Conservation (phyloP, 1,140 invertebrate species). For the Halesus radiatus region DNA sequence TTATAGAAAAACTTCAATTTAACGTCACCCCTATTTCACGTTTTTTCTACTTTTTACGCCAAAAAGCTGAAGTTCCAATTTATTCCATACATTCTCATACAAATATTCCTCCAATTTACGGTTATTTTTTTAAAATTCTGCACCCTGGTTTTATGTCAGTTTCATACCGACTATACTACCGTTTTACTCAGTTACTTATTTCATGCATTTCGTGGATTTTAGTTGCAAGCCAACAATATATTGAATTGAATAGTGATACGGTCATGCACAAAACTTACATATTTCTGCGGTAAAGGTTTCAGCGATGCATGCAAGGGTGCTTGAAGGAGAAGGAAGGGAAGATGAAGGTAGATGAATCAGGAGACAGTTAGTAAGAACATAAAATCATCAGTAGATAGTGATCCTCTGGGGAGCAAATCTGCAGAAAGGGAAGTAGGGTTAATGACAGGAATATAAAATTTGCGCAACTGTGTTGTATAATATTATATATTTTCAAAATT, state of each 20-base stretch:
- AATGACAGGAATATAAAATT: conserved; percentile 2
- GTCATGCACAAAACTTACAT: conserved; percentile 41
- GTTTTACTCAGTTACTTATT: too few relatives aligned
- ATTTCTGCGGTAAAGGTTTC: conserved; percentile 3
- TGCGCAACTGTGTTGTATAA: conserved; percentile 14
- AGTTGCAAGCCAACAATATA: too few relatives aligned
- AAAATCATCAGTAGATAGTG: conserved; percentile 64
- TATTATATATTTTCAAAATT: conserved; percentile 13
- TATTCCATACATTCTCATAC: too few relatives aligned
- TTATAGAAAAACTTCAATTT: too few relatives aligned
- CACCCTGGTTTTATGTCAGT: too few relatives aligned
- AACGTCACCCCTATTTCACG: too few relatives aligned
- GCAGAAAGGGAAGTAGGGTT: conserved; percentile 57
- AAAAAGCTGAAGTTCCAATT: too few relatives aligned
- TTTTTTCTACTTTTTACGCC: too few relatives aligned
- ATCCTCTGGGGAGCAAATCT: conserved; percentile 69
- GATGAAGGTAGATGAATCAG: not conserved
- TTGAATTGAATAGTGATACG: not conserved
- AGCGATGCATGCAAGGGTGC: conserved; percentile 17
- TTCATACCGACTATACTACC: too few relatives aligned
- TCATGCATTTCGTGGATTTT: too few relatives aligned
- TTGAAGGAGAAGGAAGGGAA: not conserved
- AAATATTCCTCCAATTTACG: too few relatives aligned
- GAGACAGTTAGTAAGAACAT: not conserved
- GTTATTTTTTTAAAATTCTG: too few relatives aligned